Percentiles rank a stretch among this genome's conserved stretches.
phyloP scores from a whole-genome alignment of 2,888 invertebrate genomes.

The Formica aserva region DNA sequence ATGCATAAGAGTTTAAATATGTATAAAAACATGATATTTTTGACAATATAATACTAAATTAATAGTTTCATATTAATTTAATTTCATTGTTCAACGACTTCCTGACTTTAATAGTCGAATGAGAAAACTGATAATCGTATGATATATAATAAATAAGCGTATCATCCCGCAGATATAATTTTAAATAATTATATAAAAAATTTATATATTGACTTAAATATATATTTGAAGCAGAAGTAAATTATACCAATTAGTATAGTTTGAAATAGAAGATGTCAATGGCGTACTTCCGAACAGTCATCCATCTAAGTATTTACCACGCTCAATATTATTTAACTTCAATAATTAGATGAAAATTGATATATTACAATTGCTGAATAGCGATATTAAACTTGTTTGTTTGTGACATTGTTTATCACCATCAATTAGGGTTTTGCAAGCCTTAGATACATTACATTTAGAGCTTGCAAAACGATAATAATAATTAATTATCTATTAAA shows the following conservation, averaged over 20 bases:
- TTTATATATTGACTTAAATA: not conserved
- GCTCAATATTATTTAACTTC: not conserved
- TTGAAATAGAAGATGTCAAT: not conserved
- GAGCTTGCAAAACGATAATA: not conserved
- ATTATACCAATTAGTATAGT: not conserved
- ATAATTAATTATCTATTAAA: slow-evolving; percentile 6
- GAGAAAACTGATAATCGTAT: too few relatives aligned
- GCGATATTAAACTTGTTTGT: not conserved
- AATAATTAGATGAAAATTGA: not conserved
- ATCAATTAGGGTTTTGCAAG: not conserved
- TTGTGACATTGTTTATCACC: not conserved
- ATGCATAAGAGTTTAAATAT: not conserved
- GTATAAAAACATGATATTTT: not conserved
- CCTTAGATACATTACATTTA: too few relatives aligned
- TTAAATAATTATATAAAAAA: not conserved
- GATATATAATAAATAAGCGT: too few relatives aligned
- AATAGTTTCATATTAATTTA: not conserved
- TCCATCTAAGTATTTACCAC: not conserved
- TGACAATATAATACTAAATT: not conserved
- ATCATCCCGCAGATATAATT: not conserved
- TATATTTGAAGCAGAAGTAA: not conserved
- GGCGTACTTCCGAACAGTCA: not conserved
- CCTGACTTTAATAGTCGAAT: not conserved
- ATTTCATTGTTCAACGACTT: not conserved
- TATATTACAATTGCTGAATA: too few relatives aligned